A percentile compares a stretch with the other conserved stretches of the same genome.
These are phyloP conservation scores for Venustaconcha ellipsiformis DNA, from an alignment of 1,140 invertebrate genomes.

Conservation along the genomic window DNA sequence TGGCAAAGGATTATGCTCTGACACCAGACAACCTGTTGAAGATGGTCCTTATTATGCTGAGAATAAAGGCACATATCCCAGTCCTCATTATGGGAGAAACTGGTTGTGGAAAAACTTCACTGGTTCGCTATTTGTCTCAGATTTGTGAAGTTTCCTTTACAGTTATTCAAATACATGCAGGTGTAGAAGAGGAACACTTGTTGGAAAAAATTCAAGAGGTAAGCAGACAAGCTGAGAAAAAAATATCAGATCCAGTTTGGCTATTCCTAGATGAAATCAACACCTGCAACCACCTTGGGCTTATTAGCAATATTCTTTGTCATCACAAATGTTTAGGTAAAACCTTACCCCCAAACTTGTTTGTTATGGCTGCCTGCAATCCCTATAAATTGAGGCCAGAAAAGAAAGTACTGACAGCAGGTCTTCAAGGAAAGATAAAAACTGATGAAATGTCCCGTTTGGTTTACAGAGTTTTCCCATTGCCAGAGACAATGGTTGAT, in stretches of 20 bases:
- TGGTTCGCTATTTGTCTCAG: slow-evolving; percentile 45
- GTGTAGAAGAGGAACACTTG: slow-evolving; percentile 6
- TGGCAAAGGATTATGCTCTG: slow-evolving; percentile 33
- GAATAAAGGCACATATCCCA: slow-evolving; percentile 46
- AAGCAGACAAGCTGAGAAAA: background rate
- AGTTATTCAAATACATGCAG: slow-evolving; percentile 37
- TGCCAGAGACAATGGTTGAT: slow-evolving; percentile 38
- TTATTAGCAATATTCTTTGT: slow-evolving; percentile 35
- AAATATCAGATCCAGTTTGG: slow-evolving; percentile 11
- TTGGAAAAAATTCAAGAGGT: slow-evolving; percentile 1
- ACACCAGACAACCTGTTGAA: slow-evolving; percentile 49
- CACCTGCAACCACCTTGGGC: slow-evolving; percentile 30
- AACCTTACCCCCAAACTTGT: slow-evolving; percentile 23
- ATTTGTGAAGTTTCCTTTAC: slow-evolving; percentile 25
- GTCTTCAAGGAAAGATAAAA: slow-evolving; percentile 26
- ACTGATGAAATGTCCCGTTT: slow-evolving; percentile 29
- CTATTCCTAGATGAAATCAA: slow-evolving; percentile 43
- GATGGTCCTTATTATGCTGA: slow-evolving; percentile 45
- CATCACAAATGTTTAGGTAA: slow-evolving; percentile 22
- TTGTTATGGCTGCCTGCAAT: slow-evolving; percentile 40
- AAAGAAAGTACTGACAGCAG: slow-evolving; percentile 21
- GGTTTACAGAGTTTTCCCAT: slow-evolving; percentile 37
- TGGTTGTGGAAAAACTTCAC: slow-evolving; percentile 59
- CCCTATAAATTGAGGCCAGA: slow-evolving; percentile 31
- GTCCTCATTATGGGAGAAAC: slow-evolving; percentile 63